Base-by-base conservation (phyloP, 2,113 vertebrate genomes). In the Crotalus viridis region DNA sequence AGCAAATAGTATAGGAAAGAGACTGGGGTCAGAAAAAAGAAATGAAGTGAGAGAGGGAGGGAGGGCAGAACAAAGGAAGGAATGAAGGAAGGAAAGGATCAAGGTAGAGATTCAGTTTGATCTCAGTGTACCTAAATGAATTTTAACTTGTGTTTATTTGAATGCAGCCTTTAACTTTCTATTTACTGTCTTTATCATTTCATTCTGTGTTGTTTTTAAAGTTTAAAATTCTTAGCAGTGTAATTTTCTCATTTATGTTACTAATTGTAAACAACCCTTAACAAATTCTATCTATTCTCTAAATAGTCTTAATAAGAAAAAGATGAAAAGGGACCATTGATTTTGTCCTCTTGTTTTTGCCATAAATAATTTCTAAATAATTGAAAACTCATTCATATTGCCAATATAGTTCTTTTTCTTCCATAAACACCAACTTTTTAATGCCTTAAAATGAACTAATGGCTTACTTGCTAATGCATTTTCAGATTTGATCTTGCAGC, bases 401-500 rank as follows among this genome's bases (percentile, higher is more conserved):
- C 95, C 94, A 95, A 94, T 93, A 61, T 3, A 89, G 85, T 92
- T 69, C 24, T 93, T 88, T 88, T 91, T 13, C 64, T 96, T 95
- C 94, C 0, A 22, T 95, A 97, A 96, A 94, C 69, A 85, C 43
- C 89, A 93, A 95, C 22, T 95, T 90, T 28, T 87, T 91, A 95
- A 93, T 95, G 95, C 93, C 94, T 85, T 96, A 24, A 43, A 95
- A 97, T 96, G 95, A 96, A 96, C 91, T 94, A 55, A 93, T 91
- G 39, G 89, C 94, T 91, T 94, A 87, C 95, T 90, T 94, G 94
- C 95, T 97, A 97, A 97, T 97, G 96, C 92, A 91, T 85, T 92
- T 94, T 96, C 93, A 89, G 56, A 96, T 85, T 74, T 93, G 92
- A 94, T 94, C 91, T 92, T 94, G 94, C 92, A 96, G 87, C 89